A percentile compares a stretch with the other conserved stretches of the same genome.
phyloP scores from a whole-genome alignment of 2,113 vertebrate species.

The Poeciliopsis retropinna region DNA sequence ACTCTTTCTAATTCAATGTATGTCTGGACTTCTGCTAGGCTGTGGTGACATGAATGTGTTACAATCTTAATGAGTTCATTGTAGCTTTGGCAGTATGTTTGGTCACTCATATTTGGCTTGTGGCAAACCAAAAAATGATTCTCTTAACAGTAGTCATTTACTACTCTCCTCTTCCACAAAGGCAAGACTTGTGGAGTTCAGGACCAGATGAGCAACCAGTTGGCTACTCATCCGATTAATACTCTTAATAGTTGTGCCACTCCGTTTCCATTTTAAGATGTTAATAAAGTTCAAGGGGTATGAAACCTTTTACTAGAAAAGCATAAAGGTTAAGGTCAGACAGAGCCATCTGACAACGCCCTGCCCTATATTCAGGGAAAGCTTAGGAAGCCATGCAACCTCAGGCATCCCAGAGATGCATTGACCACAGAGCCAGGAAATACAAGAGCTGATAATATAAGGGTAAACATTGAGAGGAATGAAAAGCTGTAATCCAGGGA shows the following conservation, averaged over 20 bases:
- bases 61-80: too few relatives aligned
- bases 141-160: not conserved
- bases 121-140: not conserved
- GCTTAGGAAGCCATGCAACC: conserved; percentile 68
- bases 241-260: not conserved
- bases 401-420: conserved; percentile 72
- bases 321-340: conserved; percentile 17
- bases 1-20: not conserved
- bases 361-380: conserved; percentile 67
- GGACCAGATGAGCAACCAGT: not conserved
- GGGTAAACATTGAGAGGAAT: conserved; percentile 54
- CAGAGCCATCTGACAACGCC: conserved; percentile 58
- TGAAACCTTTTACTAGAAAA: conserved; percentile 6
- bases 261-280: not conserved
- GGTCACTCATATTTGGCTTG: too few relatives aligned
- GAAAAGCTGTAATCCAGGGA: conserved; percentile 43
- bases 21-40: not conserved
- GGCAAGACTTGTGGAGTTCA: not conserved
- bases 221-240: not conserved
- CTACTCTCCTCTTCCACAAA: too few relatives aligned
- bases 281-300: not conserved
- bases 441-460: conserved; percentile 57
- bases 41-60: too few relatives aligned
- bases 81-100: too few relatives aligned
- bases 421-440: conserved; percentile 61